phyloP scores from a whole-genome alignment of 64 coral and sea anemone genomes.

The Pachyseris speciosa region DNA sequence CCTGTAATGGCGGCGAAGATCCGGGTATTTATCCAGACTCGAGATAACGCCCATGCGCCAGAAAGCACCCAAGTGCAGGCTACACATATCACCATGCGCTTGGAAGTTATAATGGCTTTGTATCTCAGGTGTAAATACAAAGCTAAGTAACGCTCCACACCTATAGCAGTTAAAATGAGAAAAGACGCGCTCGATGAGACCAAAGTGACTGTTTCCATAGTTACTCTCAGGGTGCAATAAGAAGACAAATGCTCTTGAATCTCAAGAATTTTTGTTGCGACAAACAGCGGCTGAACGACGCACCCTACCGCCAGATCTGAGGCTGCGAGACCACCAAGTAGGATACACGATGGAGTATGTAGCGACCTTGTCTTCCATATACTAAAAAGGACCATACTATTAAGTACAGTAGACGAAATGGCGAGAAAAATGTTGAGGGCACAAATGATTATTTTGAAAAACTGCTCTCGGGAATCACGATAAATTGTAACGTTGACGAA shows the following conservation, averaged over 20 bases:
- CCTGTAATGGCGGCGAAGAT: neutral
- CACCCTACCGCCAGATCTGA: conserved; percentile 52
- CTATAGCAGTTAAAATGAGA: conserved; percentile 54
- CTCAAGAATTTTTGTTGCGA: conserved; percentile 10
- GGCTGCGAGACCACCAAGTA: conserved; percentile 43
- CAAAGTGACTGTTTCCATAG: conserved; percentile 23
- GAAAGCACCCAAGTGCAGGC: conserved; percentile 36
- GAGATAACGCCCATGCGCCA: neutral
- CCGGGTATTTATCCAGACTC: conserved; percentile 16
- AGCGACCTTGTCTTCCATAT: conserved; percentile 56
- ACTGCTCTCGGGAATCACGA: neutral
- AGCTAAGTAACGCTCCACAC: conserved; percentile 32
- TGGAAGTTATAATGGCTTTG: conserved; percentile 25
- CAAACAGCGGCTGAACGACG: conserved; percentile 35
- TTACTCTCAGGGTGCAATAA: conserved; percentile 48
- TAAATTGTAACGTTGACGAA: neutral
- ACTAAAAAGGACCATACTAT: neutral
- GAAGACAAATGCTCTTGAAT: neutral
- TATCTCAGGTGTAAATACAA: conserved; percentile 61
- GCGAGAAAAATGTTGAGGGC: conserved; percentile 33
- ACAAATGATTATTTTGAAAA: conserved; percentile 23
- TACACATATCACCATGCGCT: neutral
- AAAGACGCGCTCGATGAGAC: conserved; percentile 15
- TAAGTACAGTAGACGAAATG: neutral
- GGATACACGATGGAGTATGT: conserved; percentile 42